Evolutionary conservation across 2,888 invertebrate species (phyloP), one percentile per base, ranked within the genome.

Genomic region (Tenthredo livida): DNA sequence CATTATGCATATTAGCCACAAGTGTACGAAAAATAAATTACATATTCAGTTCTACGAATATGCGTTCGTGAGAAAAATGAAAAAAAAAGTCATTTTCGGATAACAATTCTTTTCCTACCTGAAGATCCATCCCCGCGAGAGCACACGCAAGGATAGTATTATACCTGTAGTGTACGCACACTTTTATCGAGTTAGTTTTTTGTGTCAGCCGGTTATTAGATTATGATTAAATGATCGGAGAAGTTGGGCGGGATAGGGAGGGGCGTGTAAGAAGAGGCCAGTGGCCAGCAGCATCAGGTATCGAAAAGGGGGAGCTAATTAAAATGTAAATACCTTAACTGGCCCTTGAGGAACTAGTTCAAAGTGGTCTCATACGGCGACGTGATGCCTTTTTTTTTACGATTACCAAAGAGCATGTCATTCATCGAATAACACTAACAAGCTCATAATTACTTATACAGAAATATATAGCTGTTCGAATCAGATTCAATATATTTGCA

Each of bases 141-240:
- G 54, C 77, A 25, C 21, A 33, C 15, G 80, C 4, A 33, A 15
- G 29, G 29, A 54, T 54, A 77, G 77, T 54, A 21, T 7, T 17
- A 54, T 50, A 54, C 77, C 47, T 29, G 50, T 0, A 47, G 12
- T 37, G 43, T 88, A 89, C 80, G 90, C 88, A 87, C 89, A 88
- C 90, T 89, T 90, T 92, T 91, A 91, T 92, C 89, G 90, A 91
- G 90, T 90, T 91, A 91, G 90, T 93, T 93, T 93, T 92, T 92
- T 91, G 90, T 91, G 92, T 92, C 93, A 92, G 92, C 90, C 91
- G 90, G 92, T 93, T 93, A 93, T 92, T 93, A 92, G 92, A 92
- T 93, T 92, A 92, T 93, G 92, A 93, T 92, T 93, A 92, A 93
- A 92, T 91, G 92, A 91, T 93, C 91, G 89, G 89, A 90, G 88